Conservation (phyloP, 64 coral and sea anemone species). For the Catalaphyllia jardinei region DNA sequence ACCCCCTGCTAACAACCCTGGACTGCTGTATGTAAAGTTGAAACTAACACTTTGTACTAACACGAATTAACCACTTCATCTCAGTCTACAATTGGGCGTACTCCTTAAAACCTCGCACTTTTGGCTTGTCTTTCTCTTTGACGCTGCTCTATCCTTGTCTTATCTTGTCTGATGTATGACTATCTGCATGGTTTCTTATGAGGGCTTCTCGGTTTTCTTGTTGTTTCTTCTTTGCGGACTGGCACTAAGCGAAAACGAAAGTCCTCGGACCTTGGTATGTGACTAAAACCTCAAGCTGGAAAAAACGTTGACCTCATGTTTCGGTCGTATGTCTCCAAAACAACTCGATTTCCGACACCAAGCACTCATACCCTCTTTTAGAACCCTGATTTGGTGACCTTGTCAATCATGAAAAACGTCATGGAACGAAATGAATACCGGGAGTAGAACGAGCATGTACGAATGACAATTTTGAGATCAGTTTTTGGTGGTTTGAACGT, state of each 20-base stretch:
- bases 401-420: too few species aligned
- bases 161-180: not conserved
- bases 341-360: not conserved
- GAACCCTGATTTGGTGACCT: too few species aligned
- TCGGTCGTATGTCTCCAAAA: not conserved
- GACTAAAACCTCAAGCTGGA: not conserved
- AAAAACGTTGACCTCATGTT: not conserved
- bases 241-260: conserved; percentile 11
- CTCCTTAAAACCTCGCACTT: not conserved
- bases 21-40: conserved; percentile 44
- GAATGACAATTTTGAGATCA: too few species aligned
- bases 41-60: conserved; percentile 37
- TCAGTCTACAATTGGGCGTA: not conserved
- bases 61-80: not conserved
- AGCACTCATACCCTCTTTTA: not conserved
- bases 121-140: not conserved
- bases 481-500: too few species aligned
- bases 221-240: conserved; percentile 38
- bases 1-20: conserved; percentile 45
- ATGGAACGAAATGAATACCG: too few species aligned
- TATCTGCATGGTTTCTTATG: not conserved
- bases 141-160: not conserved
- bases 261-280: not conserved
- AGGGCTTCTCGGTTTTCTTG: conserved; percentile 26
- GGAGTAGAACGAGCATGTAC: too few species aligned